Percentiles rank a stretch among this genome's conserved stretches.
Evolutionary conservation across 2,113 vertebrate species (phyloP).

Genomic region (Sitta europaea): DNA sequence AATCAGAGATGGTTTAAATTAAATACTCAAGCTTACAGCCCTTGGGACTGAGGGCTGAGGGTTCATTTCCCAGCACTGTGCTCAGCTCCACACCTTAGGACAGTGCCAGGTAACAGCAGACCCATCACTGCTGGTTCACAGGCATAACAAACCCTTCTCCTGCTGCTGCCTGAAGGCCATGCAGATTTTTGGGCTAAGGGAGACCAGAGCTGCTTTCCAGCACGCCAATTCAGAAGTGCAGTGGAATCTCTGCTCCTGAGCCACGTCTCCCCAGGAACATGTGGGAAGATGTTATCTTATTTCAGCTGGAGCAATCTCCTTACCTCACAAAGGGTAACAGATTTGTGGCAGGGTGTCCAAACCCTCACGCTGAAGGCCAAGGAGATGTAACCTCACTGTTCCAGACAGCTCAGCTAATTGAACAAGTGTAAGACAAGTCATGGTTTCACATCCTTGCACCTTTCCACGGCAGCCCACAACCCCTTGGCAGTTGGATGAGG

Average conservation of each 20-base stretch:
- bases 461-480: background rate
- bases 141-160: rapidly evolving
- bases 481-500: background rate
- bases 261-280: background rate
- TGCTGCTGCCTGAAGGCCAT: background rate
- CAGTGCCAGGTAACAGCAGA: background rate
- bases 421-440: background rate
- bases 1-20: background rate
- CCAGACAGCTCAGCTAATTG: background rate
- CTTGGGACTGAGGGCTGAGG: background rate
- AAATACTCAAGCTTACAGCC: background rate
- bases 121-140: rapidly evolving
- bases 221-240: background rate
- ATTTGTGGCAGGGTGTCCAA: background rate
- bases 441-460: background rate
- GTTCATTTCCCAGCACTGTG: background rate
- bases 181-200: background rate
- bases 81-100: background rate
- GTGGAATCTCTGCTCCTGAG: background rate
- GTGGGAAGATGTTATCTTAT: background rate
- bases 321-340: rapidly evolving
- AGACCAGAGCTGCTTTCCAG: background rate
- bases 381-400: background rate
- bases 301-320: background rate
- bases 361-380: background rate